A percentile compares a stretch with the other conserved stretches of the same genome.
phyloP scores from a whole-genome alignment of 2,888 invertebrate species.

The Orthonevra nobilis region DNA sequence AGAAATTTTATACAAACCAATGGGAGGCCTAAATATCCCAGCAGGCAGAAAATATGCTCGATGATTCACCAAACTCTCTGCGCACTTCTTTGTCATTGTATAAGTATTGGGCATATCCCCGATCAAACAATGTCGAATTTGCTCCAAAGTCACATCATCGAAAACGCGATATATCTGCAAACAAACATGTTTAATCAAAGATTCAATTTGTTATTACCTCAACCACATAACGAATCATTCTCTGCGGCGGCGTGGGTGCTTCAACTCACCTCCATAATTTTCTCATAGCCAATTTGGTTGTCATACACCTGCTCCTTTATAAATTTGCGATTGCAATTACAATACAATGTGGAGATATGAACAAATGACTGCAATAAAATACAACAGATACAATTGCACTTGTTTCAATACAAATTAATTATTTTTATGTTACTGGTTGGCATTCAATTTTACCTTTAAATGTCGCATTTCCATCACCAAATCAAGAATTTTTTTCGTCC shows the following conservation, averaged over 20 bases:
- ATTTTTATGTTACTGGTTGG: slow-evolving; percentile 4
- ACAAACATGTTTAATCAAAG: neutral
- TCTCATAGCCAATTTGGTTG: slow-evolving; percentile 80
- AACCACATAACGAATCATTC: slow-evolving; percentile 35
- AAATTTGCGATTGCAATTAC: slow-evolving; percentile 79
- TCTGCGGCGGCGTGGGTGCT: too few species aligned
- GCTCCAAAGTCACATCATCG: slow-evolving; percentile 78
- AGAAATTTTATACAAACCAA: slow-evolving; percentile 75
- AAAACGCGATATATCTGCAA: slow-evolving; percentile 78
- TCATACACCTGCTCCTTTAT: slow-evolving; percentile 80
- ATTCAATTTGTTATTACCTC: slow-evolving; percentile 10
- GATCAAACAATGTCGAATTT: slow-evolving; percentile 78
- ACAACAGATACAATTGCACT: slow-evolving; percentile 69
- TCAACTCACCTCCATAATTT: slow-evolving; percentile 79
- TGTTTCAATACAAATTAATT: slow-evolving; percentile 57
- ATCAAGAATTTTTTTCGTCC: slow-evolving; percentile 80
- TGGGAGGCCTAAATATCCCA: slow-evolving; percentile 80
- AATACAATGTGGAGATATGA: slow-evolving; percentile 80
- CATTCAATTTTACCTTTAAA: slow-evolving; percentile 76
- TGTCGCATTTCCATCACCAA: slow-evolving; percentile 79
- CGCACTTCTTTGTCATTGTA: slow-evolving; percentile 80
- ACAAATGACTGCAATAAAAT: slow-evolving; percentile 77
- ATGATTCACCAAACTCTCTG: slow-evolving; percentile 80
- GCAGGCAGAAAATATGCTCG: slow-evolving; percentile 78
- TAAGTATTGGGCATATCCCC: slow-evolving; percentile 80